phyloP scores from a whole-genome alignment of 2,888 invertebrate genomes.

The Calameuta idolon region DNA sequence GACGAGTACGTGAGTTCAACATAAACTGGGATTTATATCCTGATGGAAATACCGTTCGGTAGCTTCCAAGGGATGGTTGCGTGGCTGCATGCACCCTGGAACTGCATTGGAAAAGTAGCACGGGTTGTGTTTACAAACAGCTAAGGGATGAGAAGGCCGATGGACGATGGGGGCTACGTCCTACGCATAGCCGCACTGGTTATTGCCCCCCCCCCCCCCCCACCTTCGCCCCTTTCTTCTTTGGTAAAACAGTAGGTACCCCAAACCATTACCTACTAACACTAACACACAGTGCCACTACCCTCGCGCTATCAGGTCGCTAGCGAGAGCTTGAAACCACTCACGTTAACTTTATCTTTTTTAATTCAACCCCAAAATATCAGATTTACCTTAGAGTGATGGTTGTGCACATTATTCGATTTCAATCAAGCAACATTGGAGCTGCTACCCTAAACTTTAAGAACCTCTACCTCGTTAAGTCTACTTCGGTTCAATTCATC shows the following conservation, averaged over 20 bases:
- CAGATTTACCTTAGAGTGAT: neutral
- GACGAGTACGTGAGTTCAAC: neutral
- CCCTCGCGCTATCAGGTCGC: neutral
- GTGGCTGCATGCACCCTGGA: constrained; percentile 30
- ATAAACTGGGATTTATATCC: neutral
- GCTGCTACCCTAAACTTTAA: neutral
- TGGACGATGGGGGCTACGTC: constrained; percentile 30
- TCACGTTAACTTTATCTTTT: neutral
- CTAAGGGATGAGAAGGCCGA: constrained; percentile 32
- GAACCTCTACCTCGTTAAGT: neutral
- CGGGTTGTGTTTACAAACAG: constrained; percentile 55
- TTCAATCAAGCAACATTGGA: too few species aligned
- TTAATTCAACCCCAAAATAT: neutral
- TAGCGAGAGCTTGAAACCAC: neutral
- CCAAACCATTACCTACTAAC: neutral
- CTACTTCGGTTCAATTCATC: neutral
- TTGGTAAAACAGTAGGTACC: constrained; percentile 28
- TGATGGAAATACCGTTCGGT: neutral
- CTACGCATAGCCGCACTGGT: constrained; percentile 41
- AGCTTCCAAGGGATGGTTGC: neutral
- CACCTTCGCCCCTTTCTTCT: constrained; percentile 16
- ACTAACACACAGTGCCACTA: neutral
- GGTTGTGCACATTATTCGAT: neutral
- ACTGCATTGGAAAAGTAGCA: constrained; percentile 50
- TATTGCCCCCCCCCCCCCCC: constrained; percentile 46